Evolutionary conservation across 2,113 vertebrate species (phyloP), one percentile per base, ranked within the genome.

Genomic region (Chaenogobius annularis): DNA sequence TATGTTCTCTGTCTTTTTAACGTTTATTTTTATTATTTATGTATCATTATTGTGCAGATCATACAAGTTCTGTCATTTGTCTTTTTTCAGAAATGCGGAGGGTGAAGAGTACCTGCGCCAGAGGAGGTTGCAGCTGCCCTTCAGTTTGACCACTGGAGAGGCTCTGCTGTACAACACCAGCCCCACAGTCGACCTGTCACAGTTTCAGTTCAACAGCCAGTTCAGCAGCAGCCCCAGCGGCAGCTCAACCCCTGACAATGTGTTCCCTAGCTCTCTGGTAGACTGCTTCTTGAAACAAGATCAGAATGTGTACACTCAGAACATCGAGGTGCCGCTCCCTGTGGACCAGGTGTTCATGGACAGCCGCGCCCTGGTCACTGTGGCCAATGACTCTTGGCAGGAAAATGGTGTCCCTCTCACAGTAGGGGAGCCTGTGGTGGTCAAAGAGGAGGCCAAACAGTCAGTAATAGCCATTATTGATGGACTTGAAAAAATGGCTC

Each of bases 91-190:
- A 13, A 93, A 94, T 1, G 81, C 92, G 0, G 94, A 95, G 85
- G 95, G 95, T 0, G 94, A 95, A 73, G 95, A 96, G 20, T 88
- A 94, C 13, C 84, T 94, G 17, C 83, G 31, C 10, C 93, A 93
- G 78, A 90, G 94, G 72, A 83, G 79, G 14, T 37, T 92, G 73
- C 87, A 92, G 84, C 83, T 95, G 8, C 94, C 95, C 26, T 95
- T 96, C 84, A 90, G 65, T 78, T 88, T 91, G 69, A 75, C 91
- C 78, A 93, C 91, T 0, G 95, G 95, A 1, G 95, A 96, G 81
- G 95, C 88, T 0, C 79, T 95, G 19, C 79, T 96, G 0, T 94
- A 94, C 1, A 82, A 90, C 54, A 70, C 72, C 0, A 73, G 84
- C 23, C 83, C 87, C 66, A 87, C 85, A 0, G 68, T 93, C 65